These are phyloP conservation scores for fruit fly (Drosophila melanogaster) DNA, from an alignment of 1,140 invertebrate species.

Conservation along the genomic window DNA sequence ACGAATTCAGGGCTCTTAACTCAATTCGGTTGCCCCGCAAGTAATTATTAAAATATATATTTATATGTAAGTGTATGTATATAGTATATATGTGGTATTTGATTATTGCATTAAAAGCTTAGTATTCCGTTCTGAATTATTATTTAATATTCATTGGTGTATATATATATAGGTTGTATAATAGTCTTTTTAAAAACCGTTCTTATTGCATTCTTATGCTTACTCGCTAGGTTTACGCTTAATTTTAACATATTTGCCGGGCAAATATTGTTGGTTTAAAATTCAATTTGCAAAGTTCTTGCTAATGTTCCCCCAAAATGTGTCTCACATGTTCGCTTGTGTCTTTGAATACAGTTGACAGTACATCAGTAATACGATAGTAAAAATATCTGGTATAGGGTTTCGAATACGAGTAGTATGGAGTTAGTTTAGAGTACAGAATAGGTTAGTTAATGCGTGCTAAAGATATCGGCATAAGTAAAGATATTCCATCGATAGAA, in stretches of 20 bases:
- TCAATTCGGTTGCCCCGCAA: constrained; percentile 35
- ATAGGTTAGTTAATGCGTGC: constrained; percentile 56
- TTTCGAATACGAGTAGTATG: constrained; percentile 53
- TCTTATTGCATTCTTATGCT: constrained; percentile 65
- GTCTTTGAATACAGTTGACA: constrained; percentile 50
- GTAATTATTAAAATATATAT: constrained; percentile 70
- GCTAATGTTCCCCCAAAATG: constrained; percentile 81
- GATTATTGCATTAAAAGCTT: constrained; percentile 83
- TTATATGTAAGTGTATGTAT: constrained; percentile 34
- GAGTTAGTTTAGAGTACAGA: constrained; percentile 56
- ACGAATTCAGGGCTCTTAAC: constrained; percentile 35
- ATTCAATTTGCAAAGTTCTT: constrained; percentile 77
- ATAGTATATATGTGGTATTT: constrained; percentile 63
- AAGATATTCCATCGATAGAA: constrained; percentile 45
- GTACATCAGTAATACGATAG: constrained; percentile 50
- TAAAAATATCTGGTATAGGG: constrained; percentile 66
- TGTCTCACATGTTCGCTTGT: constrained; percentile 78
- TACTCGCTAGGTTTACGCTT: constrained; percentile 35
- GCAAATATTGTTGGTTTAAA: constrained; percentile 77
- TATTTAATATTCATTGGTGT: constrained; percentile 44
- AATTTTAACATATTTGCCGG: constrained; percentile 69
- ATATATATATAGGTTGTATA: constrained; percentile 69
- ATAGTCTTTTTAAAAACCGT: constrained; percentile 81
- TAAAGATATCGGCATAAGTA: constrained; percentile 58
- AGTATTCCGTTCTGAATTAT: constrained; percentile 62